phyloP scores from a whole-genome alignment of 2,113 vertebrate species.

The Embiotoca jacksoni region DNA sequence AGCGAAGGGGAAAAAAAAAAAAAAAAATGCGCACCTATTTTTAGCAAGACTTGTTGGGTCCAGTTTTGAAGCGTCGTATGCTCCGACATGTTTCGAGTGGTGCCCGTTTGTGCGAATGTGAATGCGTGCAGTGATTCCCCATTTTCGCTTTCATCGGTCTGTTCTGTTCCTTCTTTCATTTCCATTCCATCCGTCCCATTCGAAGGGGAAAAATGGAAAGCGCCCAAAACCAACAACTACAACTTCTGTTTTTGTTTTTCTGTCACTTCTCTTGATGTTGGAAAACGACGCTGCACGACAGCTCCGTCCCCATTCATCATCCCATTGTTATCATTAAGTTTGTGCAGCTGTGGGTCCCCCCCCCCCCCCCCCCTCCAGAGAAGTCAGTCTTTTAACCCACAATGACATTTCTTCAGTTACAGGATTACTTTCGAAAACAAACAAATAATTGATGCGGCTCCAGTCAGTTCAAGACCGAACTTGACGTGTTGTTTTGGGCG shows the following conservation, averaged over 20 bases:
- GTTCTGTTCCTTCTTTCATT: constrained; percentile 16
- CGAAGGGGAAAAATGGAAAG: neutral
- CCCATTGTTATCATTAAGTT: neutral
- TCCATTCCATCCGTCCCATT: constrained; percentile 6
- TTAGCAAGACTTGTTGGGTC: constrained; percentile 71
- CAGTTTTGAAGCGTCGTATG: constrained; percentile 52
- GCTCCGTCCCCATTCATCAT: neutral
- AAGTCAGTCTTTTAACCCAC: neutral
- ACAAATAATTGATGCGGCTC: neutral
- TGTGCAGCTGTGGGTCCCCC: neutral
- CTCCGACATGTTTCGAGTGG: constrained; percentile 58
- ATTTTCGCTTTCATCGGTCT: constrained; percentile 5
- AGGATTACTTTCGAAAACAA: constrained; percentile 1
- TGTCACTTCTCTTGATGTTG: neutral
- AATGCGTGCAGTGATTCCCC: constrained; percentile 23
- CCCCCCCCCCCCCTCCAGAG: neutral
- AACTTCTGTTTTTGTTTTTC: neutral
- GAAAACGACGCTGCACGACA: neutral
- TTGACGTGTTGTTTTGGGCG: constrained; percentile 31
- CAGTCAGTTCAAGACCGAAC: constrained; percentile 37
- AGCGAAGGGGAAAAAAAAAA: constrained; percentile 19
- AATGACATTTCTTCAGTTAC: constrained; percentile 3
- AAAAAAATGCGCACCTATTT: constrained; percentile 67
- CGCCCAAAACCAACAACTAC: neutral
- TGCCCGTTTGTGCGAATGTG: constrained; percentile 47